phyloP scores from a whole-genome alignment of 2,888 invertebrate genomes.

The Microchrysa polita region DNA sequence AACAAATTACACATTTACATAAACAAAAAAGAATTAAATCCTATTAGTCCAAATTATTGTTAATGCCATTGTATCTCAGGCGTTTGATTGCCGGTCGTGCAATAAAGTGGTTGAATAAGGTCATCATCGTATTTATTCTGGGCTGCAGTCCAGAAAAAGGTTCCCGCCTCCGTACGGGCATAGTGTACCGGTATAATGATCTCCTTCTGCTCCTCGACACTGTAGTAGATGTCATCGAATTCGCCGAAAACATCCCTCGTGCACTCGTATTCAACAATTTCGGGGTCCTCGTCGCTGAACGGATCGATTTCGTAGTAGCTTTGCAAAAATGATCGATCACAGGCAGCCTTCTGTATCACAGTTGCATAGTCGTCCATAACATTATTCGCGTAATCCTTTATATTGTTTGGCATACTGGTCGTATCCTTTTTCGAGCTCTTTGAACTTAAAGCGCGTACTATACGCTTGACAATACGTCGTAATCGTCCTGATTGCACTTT shows the following conservation, averaged over 20 bases:
- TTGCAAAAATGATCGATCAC: conserved; percentile 52
- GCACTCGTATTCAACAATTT: conserved; percentile 11
- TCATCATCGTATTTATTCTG: conserved; percentile 56
- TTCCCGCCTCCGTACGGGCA: conserved; percentile 78
- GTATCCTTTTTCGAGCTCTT: conserved; percentile 25
- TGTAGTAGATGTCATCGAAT: conserved; percentile 34
- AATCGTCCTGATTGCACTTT: conserved; percentile 27
- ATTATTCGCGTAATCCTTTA: conserved; percentile 35
- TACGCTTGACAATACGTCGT: conserved; percentile 18
- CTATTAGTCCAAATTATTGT: neutral
- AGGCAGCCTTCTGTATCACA: conserved; percentile 52
- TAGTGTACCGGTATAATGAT: conserved; percentile 72
- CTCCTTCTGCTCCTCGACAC: conserved; percentile 33
- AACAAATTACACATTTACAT: too few species aligned
- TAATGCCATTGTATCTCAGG: conserved; percentile 49
- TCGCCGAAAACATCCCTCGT: neutral
- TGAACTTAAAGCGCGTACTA: conserved; percentile 19
- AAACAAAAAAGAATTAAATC: neutral
- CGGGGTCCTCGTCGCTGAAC: conserved; percentile 49
- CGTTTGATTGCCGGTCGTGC: conserved; percentile 50
- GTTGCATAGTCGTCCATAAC: conserved; percentile 53
- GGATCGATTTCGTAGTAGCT: conserved; percentile 52
- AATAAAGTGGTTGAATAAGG: conserved; percentile 55
- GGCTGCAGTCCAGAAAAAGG: conserved; percentile 79
- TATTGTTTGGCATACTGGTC: conserved; percentile 36